Conservation (phyloP, 2,113 vertebrate genomes). For the Pedionomus torquatus region DNA sequence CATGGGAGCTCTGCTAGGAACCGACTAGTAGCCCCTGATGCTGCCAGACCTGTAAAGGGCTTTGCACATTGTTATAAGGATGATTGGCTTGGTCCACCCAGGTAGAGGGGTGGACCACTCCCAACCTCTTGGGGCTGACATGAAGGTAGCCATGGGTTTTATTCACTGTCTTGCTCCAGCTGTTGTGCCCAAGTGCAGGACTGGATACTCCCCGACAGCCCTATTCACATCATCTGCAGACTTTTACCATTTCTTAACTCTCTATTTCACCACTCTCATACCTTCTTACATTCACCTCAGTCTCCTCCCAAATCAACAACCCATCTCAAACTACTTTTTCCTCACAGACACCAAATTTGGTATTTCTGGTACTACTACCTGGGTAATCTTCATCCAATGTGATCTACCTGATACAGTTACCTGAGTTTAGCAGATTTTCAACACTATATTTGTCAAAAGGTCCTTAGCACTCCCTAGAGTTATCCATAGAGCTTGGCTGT, state of each 20-base stretch:
- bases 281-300: not conserved
- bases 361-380: not conserved
- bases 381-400: not conserved
- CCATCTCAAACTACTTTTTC: not conserved
- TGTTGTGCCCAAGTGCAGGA: not conserved
- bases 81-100: not conserved
- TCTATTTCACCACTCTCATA: not conserved
- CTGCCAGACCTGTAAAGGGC: not conserved
- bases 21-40: rapidly evolving
- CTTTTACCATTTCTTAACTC: not conserved
- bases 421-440: not conserved
- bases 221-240: too few relatives aligned
- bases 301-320: not conserved
- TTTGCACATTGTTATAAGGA: rapidly evolving
- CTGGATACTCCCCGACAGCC: not conserved
- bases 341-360: not conserved
- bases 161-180: not conserved
- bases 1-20: not conserved
- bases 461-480: rapidly evolving
- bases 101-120: not conserved
- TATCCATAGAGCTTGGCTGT: not conserved
- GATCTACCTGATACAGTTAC: not conserved
- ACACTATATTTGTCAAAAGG: not conserved
- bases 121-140: not conserved
- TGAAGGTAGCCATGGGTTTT: not conserved